Evolutionary conservation across 2,797 vertebrate genomes (phyloP), one percentile per base, ranked within the genome.

Genomic region (Cottoperca gobio): DNA sequence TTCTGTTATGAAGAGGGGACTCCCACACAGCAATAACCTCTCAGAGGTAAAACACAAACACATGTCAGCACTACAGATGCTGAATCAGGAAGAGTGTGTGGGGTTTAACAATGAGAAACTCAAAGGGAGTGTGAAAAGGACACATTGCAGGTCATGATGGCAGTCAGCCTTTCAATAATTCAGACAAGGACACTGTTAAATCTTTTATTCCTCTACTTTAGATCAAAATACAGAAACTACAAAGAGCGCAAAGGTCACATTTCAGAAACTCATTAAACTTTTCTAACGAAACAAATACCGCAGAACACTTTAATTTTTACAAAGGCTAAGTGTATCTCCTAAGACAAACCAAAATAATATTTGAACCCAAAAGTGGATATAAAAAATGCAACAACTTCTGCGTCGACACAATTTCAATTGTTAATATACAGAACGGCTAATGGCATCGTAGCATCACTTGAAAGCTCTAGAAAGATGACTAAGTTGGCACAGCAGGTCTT

Each of bases 11-110:
- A 73, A 49, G 84, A 82, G 59, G 74, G 49, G 75, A 92, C 86
- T 90, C 89, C 91, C 84, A 84, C 86, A 43, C 19, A 54, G 78
- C 74, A 93, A 94, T 92, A 90, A 88, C 53, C 39, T 52, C 46
- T 66, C 49, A 7, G 75, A 70, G 35, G 81, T 78, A 72, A 88
- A 92, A 84, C 48, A 57, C 70, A 90, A 94, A 91, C 90, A 90
- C 42, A 54, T 19, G 88, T 93, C 93, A 93, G 93, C 91, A 82
- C 52, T 28, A 46, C 61, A 54, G 40, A 73, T 57, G 88, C 85
- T 90, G 85, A 84, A 68, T 86, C 77, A 81, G 62, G 26, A 43
- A 64, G 68, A 50, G 45, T 26, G 7, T 49, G n/a, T 50, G 77
- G 12, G 33, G 13, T 62, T 21, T 52, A 23, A 63, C 24, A 57